phyloP scores from a whole-genome alignment of 2,888 invertebrate genomes.

The Julus scandinavius region DNA sequence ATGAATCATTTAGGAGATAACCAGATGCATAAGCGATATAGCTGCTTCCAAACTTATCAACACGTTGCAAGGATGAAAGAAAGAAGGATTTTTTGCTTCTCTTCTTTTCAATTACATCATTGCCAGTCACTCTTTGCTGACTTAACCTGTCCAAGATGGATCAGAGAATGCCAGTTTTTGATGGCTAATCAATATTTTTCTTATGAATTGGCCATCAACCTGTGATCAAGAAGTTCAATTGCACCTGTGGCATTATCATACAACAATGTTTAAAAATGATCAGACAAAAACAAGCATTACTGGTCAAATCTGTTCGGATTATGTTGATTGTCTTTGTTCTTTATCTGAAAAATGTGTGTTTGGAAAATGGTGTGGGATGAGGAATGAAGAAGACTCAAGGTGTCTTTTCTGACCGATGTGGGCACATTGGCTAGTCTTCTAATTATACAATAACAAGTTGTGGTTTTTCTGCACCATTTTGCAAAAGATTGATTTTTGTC shows the following conservation, averaged over 20 bases:
- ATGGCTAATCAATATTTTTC: slow-evolving; percentile 13
- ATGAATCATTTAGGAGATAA: slow-evolving; percentile 28
- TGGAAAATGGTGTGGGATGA: neutral
- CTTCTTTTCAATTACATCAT: neutral
- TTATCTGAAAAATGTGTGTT: neutral
- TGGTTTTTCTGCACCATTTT: neutral
- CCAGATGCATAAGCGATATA: slow-evolving; percentile 20
- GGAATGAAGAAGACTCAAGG: neutral
- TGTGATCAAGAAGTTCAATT: neutral
- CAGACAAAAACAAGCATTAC: neutral
- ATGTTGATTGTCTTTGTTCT: neutral
- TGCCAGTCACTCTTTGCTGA: neutral
- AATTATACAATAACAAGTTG: neutral
- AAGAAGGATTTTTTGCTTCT: neutral
- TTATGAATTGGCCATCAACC: slow-evolving; percentile 23
- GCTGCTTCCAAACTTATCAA: neutral
- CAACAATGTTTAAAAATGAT: neutral
- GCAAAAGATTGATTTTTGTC: slow-evolving; percentile 8
- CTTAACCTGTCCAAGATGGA: neutral
- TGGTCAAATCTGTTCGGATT: neutral
- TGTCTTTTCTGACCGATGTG: neutral
- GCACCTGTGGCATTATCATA: neutral
- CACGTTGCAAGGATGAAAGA: neutral
- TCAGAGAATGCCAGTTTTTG: neutral
- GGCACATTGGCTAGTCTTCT: neutral